phyloP scores from a whole-genome alignment of 2,113 vertebrate genomes.

The Psettodes erumei region DNA sequence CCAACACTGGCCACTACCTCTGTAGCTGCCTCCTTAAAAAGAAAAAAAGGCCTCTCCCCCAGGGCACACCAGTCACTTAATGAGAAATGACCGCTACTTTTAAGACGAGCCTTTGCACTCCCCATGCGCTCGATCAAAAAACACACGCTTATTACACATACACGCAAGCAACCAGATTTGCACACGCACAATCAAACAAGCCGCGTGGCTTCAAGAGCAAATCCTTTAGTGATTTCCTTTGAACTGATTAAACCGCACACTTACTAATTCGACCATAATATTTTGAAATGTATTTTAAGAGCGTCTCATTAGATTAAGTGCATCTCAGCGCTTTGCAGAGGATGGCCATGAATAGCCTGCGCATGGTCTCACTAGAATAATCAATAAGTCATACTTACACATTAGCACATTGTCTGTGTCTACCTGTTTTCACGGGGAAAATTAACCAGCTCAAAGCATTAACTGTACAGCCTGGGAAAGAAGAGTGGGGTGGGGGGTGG shows the following conservation, averaged over 20 bases:
- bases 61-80: conserved; percentile 52
- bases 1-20: conserved; percentile 28
- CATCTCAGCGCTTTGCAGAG: not conserved
- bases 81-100: conserved; percentile 66
- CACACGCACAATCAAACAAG: conserved; percentile 23
- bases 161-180: not conserved
- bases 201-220: conserved; percentile 9
- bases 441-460: conserved; percentile 29
- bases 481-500: conserved; percentile 25
- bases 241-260: conserved; percentile 10
- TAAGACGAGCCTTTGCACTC: conserved; percentile 26
- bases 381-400: conserved; percentile 35
- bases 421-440: conserved; percentile 13
- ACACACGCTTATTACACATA: conserved; percentile 18
- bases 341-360: not conserved
- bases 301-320: conserved; percentile 20
- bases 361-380: conserved; percentile 34
- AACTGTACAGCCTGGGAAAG: conserved; percentile 15
- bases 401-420: conserved; percentile 2
- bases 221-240: conserved; percentile 19
- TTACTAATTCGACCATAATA: conserved; percentile 4
- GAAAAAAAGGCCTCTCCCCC: conserved; percentile 44
- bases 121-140: conserved; percentile 8
- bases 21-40: conserved; percentile 21
- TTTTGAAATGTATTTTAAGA: conserved; percentile 18